Percentiles rank a stretch among this genome's conserved stretches.
These are phyloP conservation scores for Pluvianellus socialis DNA, from an alignment of 2,113 vertebrate genomes.

Conservation along the genomic window DNA sequence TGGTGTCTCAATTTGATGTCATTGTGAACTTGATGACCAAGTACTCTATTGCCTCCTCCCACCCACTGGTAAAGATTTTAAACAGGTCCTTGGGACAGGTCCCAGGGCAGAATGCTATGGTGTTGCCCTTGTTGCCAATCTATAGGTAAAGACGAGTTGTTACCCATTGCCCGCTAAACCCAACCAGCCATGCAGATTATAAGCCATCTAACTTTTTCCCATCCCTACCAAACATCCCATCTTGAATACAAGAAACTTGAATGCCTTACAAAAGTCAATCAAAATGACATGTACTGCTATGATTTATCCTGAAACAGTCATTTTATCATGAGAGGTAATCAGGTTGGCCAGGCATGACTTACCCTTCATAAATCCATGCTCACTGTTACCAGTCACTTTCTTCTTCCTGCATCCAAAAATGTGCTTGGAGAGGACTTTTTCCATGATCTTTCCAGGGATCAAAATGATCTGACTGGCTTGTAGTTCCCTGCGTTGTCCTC, in stretches of 20 bases:
- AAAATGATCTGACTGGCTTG: not conserved
- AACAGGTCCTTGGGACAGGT: not conserved
- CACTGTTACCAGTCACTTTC: not conserved
- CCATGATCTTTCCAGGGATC: not conserved
- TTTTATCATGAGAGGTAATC: not conserved
- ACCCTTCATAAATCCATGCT: not conserved
- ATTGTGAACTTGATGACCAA: not conserved
- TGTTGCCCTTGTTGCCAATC: not conserved
- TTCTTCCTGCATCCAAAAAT: not conserved
- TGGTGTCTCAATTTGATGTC: not conserved
- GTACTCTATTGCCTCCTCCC: not conserved
- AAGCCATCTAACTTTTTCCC: not conserved
- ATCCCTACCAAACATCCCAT: not conserved
- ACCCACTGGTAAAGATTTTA: not conserved
- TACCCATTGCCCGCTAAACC: not conserved
- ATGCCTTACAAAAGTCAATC: not conserved
- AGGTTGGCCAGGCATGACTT: not conserved
- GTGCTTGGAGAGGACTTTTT: rapidly evolving
- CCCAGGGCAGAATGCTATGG: not conserved
- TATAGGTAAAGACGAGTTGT: not conserved
- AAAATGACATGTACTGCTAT: not conserved
- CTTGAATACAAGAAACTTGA: not conserved
- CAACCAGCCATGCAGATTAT: not conserved
- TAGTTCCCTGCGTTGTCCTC: not conserved
- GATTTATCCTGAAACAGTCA: not conserved